Percentiles rank a stretch among this genome's conserved stretches.
Conservation (phyloP, 1,140 invertebrate species). For the Camponotus vicinus region DNA sequence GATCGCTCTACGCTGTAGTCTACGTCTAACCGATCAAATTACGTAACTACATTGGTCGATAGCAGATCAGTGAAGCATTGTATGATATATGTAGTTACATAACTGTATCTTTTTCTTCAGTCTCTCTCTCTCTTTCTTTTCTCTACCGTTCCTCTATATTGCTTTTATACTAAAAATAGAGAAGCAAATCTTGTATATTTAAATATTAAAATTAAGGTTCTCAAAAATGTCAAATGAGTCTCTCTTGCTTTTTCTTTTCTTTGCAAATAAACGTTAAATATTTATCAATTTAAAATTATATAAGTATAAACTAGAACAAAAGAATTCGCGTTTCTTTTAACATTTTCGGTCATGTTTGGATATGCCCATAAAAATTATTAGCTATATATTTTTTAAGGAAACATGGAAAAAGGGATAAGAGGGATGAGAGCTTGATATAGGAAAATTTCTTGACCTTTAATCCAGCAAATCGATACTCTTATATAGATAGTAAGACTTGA, state of each 20-base stretch:
- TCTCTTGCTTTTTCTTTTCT: background rate
- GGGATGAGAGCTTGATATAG: background rate
- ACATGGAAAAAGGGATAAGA: background rate
- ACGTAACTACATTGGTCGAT: slow-evolving; percentile 34
- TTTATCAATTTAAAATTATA: slow-evolving; percentile 5
- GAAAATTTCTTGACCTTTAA: slow-evolving; percentile 44
- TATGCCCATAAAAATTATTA: background rate
- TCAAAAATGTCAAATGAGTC: background rate
- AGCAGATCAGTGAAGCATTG: slow-evolving; percentile 33
- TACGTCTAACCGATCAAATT: slow-evolving; percentile 36
- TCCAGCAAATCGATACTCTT: slow-evolving; percentile 44
- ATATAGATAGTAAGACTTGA: slow-evolving; percentile 41
- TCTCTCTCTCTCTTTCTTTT: slow-evolving; percentile 15
- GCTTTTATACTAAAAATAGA: background rate
- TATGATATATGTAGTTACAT: slow-evolving; percentile 15
- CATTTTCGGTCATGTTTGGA: background rate
- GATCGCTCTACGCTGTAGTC: slow-evolving; percentile 7
- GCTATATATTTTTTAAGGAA: background rate
- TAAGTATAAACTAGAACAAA: background rate
- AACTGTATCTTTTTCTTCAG: slow-evolving; percentile 16
- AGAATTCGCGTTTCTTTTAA: background rate
- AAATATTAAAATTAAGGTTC: background rate
- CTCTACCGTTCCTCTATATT: background rate
- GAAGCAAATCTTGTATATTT: background rate
- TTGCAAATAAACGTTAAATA: background rate